Evolutionary conservation across 2,888 invertebrate species (phyloP), one percentile per base, ranked within the genome.

Genomic region (Hypomecis atomaria): DNA sequence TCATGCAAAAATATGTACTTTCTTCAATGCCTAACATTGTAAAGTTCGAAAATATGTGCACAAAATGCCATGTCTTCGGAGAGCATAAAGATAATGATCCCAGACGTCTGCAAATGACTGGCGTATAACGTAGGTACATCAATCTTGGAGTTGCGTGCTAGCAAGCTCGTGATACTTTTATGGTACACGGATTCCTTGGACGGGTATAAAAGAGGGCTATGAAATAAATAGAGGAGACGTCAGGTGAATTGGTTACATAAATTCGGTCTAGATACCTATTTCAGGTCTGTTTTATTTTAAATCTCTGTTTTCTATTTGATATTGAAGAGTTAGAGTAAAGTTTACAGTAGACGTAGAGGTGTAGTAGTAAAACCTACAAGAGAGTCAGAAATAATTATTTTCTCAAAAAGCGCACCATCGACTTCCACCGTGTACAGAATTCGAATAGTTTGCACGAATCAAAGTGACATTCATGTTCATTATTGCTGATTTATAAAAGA

Each of bases 111-210:
- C 50, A 65, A 77, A 71, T 67, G 71, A 55, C 67, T 67, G 66
- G 74, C 71, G 77, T 77, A 78, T 78, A 78, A 77, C 62, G 65
- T 45, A n/a, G n/a, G n/a, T n/a, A 60, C 73, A 75, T 65, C 61
- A 62, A 61, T 64, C 64, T 55, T 45, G 11, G 45, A 37, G 56
- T 48, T 47, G 47, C 37, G 45, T 55, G 56, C 54, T 52, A 23
- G 61, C 36, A 42, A 33, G 38, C 38, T 56, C 45, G 49, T 59
- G 55, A 56, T 64, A 59, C 42, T 59, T 59, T 64, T 59, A 64
- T 56, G 44, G 50, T 50, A 59, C 64, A 64, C 40, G 55, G 50
- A 64, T 64, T 59, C 49, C 59, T 59, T 50, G 45, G 50, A 49
- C 54, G 53, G 52, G 33, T 42, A 62, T 58, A 48, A 58, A 58